These are phyloP conservation scores for Psix sp. DNA, from an alignment of 1,140 invertebrate genomes.

Conservation along the genomic window DNA sequence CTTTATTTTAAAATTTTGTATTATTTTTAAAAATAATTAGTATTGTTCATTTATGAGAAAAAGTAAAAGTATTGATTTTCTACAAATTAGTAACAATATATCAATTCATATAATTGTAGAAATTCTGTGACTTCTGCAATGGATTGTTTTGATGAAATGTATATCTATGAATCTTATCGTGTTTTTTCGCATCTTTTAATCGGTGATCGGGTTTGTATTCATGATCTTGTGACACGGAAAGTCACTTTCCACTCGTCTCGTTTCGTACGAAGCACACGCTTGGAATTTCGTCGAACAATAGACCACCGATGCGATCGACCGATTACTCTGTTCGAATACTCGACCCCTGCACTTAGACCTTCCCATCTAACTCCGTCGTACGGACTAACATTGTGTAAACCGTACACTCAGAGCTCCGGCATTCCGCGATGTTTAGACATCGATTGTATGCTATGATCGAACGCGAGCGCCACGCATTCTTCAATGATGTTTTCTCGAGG, in stretches of 20 bases:
- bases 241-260: conserved; percentile 64
- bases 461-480: conserved; percentile 28
- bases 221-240: conserved; percentile 64
- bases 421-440: conserved; percentile 52
- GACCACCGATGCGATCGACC: conserved; percentile 50
- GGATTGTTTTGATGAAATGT: too few relatives aligned
- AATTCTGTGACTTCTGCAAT: too few relatives aligned
- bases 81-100: too few relatives aligned
- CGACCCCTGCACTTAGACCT: conserved; percentile 54
- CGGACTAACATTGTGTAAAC: conserved; percentile 42
- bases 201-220: conserved; percentile 51
- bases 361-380: conserved; percentile 34
- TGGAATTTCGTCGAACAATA: conserved; percentile 64
- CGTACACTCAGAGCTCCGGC: conserved; percentile 25
- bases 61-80: too few relatives aligned
- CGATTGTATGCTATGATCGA: too few relatives aligned
- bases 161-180: too few relatives aligned
- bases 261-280: conserved; percentile 42
- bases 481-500: background rate
- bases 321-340: conserved; percentile 58
- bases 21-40: too few relatives aligned
- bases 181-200: too few relatives aligned
- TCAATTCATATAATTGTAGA: too few relatives aligned
- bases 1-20: too few relatives aligned
- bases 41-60: too few relatives aligned